Base-by-base conservation (phyloP, 2,888 invertebrate genomes). In the Glaucopsyche alexis region DNA sequence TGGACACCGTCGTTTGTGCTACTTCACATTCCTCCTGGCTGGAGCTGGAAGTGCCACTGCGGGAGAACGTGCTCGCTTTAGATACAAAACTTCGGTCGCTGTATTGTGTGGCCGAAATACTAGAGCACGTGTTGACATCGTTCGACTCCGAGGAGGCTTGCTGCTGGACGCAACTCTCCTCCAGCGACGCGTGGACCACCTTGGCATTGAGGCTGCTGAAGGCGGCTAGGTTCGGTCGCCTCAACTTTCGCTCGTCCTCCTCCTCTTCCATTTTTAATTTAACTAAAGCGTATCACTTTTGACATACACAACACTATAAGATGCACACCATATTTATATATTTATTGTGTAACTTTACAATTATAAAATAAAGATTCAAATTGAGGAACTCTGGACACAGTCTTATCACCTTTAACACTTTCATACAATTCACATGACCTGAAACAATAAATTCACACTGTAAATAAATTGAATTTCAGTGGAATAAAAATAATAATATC, bases 1-100 rank as follows among this genome's bases (percentile, higher is more conserved):
- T 88, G 50, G 93, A 87, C 73, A 88, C 83, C 5, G 88, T 87
- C 19, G 85, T 88, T 74, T 89, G 91, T 78, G 94, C 94, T 49
- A 94, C 87, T 79, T 95, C 95, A 50, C 94, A 94, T 79, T 96
- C 95, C 82, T 96, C 95, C 82, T 95, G 95, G 75, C 95, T 95
- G 45, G 95, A 95, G 81, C 95, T 95, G 1, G 95, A 95, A 74
- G 94, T 94, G 11, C 94, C 94, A 74, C 94, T 94, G 45, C 94
- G 88, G 7, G 93, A 94, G 77, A 93, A 92, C 52, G 93, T 90
- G 79, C 93, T 93, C 73, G 93, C 90, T 79, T 94, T 90, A 0
- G 94, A 94, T n/a, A 93, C 87, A 78, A 94, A 89, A 78, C 93
- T 93, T 77, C 91, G 86, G 75, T 93, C 93, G 75, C 91, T 88